phyloP scores from a whole-genome alignment of 2,888 invertebrate genomes.

The Coleophora deauratella region DNA sequence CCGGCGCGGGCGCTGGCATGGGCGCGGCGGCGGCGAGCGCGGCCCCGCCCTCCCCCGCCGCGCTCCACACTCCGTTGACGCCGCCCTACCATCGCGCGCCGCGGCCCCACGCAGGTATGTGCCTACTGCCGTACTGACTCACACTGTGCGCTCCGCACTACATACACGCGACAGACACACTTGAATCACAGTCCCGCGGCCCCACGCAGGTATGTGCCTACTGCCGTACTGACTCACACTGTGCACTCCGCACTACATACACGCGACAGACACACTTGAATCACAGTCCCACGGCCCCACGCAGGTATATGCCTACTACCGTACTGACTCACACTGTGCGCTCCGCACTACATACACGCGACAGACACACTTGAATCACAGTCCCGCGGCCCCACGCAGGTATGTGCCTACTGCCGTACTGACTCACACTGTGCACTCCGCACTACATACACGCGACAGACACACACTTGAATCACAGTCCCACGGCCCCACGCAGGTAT shows the following conservation, averaged over 20 bases:
- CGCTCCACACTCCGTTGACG: constrained; percentile 74
- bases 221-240: constrained; percentile 10
- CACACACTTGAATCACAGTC: no score
- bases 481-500: no score
- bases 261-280: constrained; percentile 66
- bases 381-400: constrained; percentile 52
- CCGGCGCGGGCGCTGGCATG: constrained; percentile 51
- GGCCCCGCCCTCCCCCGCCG: constrained; percentile 33
- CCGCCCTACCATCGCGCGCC: constrained; percentile 65
- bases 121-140: not conserved
- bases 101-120: constrained; percentile 39
- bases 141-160: constrained; percentile 71
- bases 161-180: constrained; percentile 65
- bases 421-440: no score
- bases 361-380: constrained; percentile 64
- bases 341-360: constrained; percentile 74
- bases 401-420: not conserved
- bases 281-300: constrained; percentile 61
- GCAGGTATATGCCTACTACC: not conserved
- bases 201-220: constrained; percentile 23
- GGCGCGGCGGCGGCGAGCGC: constrained; percentile 64
- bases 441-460: no score
- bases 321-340: constrained; percentile 50
- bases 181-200: constrained; percentile 65
- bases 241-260: constrained; percentile 75